phyloP scores from a whole-genome alignment of 2,888 invertebrate genomes.

The Abscondita cerata region DNA sequence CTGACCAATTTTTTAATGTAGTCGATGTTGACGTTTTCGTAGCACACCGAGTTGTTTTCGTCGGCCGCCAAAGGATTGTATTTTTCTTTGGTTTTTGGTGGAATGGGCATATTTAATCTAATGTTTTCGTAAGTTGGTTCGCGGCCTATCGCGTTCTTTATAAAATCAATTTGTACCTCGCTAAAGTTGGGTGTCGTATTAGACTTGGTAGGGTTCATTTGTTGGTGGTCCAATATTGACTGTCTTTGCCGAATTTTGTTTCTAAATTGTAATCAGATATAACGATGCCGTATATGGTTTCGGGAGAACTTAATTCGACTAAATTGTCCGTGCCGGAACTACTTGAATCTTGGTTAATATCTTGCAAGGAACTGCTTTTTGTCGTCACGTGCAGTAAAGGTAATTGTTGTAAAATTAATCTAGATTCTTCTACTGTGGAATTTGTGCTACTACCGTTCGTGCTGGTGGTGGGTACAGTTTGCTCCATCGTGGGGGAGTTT shows the following conservation, averaged over 20 bases:
- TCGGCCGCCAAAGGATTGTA: slow-evolving; percentile 53
- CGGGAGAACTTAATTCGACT: slow-evolving; percentile 69
- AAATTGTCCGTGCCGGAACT: slow-evolving; percentile 37
- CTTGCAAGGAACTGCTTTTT: slow-evolving; percentile 57
- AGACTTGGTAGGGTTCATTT: slow-evolving; percentile 62
- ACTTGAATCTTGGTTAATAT: slow-evolving; percentile 47
- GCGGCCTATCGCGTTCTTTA: slow-evolving; percentile 24
- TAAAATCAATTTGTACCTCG: slow-evolving; percentile 21
- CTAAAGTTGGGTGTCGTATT: slow-evolving; percentile 65
- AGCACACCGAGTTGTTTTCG: slow-evolving; percentile 62
- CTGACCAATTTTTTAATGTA: slow-evolving; percentile 87
- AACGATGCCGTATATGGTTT: slow-evolving; percentile 75
- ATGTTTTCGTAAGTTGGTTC: slow-evolving; percentile 48
- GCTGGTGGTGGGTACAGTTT: slow-evolving; percentile 43
- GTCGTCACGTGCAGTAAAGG: slow-evolving; percentile 43
- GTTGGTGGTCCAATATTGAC: slow-evolving; percentile 19
- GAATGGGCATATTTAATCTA: slow-evolving; percentile 48
- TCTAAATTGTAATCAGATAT: slow-evolving; percentile 67
- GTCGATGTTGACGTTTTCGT: slow-evolving; percentile 91
- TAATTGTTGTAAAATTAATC: slow-evolving; percentile 38
- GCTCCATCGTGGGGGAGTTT: slow-evolving; percentile 61
- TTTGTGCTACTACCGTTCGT: slow-evolving; percentile 49
- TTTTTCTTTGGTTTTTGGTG: slow-evolving; percentile 48
- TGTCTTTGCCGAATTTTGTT: slow-evolving; percentile 54
- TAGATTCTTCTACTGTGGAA: slow-evolving; percentile 51